Evolutionary conservation across 2,888 invertebrate species (phyloP), one percentile per base, ranked within the genome.

Genomic region (Tachina lurida): DNA sequence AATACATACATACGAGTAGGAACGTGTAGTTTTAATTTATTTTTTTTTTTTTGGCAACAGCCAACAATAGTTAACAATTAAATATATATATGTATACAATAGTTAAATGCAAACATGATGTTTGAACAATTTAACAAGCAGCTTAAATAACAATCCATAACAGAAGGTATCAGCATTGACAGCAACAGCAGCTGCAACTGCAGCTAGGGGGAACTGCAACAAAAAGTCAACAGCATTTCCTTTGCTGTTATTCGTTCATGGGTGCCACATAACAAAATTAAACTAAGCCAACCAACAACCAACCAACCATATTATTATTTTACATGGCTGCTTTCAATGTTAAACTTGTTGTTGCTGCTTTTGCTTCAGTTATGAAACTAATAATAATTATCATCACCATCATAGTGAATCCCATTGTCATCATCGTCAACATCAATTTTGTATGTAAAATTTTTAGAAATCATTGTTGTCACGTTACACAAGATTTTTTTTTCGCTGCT

Each of bases 321-420:
- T 62, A 15, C 60, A 73, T 73, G 49, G 43, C 75, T 31, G 45
- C 45, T 60, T 60, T 22, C 54, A 78, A 54, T 49, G 17, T 62
- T 63, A 31, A 60, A 43, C 15, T 60, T 60, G 71, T n/a, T 62
- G 22, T 56, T 74, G 74, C 15, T n/a, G 56, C 15, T 58, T 58
- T 56, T 39, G 39, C n/a, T 73, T 22, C 49, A 68, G 67, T 65
- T 70, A 78, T 68, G 70, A 81, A 82, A 78, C 70, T 79, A 86
- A 71, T 86, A 86, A 79, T 65, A 79, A 85, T 81, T 85, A 85
- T 85, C 77, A 43, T 45, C 80, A 65, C n/a, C 56, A 71, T 65
- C 56, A 65, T 17, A 63, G 13, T n/a, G 31, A 31, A 63, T 56
- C 45, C 73, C 67, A 19, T 47, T 45, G 54, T 75, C 68, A 49